Percentiles rank a stretch among this genome's conserved stretches.
Conservation (phyloP, 1,140 invertebrate species). For the Danaus plexippus region DNA sequence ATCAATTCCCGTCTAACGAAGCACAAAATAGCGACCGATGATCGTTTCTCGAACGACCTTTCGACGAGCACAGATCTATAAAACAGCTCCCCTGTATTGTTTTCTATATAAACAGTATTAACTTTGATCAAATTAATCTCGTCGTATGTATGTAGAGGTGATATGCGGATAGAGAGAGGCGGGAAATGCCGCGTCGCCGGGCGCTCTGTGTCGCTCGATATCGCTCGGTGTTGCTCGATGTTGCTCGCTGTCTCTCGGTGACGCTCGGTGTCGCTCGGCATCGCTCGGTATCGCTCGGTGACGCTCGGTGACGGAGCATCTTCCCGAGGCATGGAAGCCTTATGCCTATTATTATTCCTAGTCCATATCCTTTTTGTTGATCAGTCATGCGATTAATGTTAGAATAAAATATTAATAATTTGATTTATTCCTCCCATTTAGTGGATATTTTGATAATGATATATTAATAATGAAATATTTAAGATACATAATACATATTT, state of each 20-base stretch:
- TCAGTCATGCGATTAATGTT: slow-evolving; percentile 72
- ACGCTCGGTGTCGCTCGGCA: slow-evolving; percentile 3
- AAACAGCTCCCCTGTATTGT: slow-evolving; percentile 48
- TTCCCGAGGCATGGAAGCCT: slow-evolving; percentile 54
- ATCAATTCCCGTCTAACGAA: slow-evolving; percentile 61
- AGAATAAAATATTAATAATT: slow-evolving; percentile 71
- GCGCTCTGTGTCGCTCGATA: slow-evolving; percentile 2
- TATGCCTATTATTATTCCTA: slow-evolving; percentile 69
- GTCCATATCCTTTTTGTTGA: slow-evolving; percentile 71
- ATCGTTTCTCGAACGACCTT: slow-evolving; percentile 52
- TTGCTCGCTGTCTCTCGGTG: slow-evolving; percentile 9
- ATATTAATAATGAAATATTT: slow-evolving; percentile 73
- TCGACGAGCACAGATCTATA: slow-evolving; percentile 41
- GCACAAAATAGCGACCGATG: slow-evolving; percentile 65
- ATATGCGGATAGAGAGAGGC: slow-evolving; percentile 55
- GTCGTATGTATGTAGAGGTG: slow-evolving; percentile 62
- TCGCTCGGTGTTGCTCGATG: slow-evolving; percentile 9
- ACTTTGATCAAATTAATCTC: slow-evolving; percentile 59
- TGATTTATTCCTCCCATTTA: slow-evolving; percentile 72
- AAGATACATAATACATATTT: slow-evolving; percentile 73
- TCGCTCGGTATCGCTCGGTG: background rate
- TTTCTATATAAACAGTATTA: slow-evolving; percentile 63
- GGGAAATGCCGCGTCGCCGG: slow-evolving; percentile 29
- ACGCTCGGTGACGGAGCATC: slow-evolving; percentile 21
- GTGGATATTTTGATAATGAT: slow-evolving; percentile 73